Percentiles rank a stretch among this genome's conserved stretches.
Conservation (phyloP, 2,113 vertebrate species). For the Irena cyanogastra region DNA sequence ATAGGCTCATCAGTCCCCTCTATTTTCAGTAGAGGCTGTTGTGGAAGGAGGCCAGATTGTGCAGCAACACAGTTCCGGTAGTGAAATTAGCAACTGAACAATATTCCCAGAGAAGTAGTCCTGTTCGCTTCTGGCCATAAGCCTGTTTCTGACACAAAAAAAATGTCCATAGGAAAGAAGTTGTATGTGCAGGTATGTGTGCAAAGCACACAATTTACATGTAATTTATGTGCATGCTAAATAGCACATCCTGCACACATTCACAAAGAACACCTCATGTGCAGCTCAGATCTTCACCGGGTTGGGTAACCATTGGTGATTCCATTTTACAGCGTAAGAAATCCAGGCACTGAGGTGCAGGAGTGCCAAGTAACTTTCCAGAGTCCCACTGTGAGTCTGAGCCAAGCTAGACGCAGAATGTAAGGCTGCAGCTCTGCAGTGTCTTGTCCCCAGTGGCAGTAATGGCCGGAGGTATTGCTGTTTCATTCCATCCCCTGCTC, state of each 20-base stretch:
- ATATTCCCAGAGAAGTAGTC: slow-evolving; percentile 72
- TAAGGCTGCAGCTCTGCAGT: neutral
- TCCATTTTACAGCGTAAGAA: neutral
- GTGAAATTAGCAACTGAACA: slow-evolving; percentile 79
- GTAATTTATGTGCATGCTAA: neutral
- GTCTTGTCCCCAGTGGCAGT: neutral
- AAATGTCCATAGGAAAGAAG: neutral
- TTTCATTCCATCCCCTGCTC: neutral
- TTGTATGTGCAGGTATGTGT: neutral
- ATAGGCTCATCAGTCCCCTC: slow-evolving; percentile 68
- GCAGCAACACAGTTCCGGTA: slow-evolving; percentile 71
- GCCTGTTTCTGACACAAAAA: slow-evolving; percentile 50
- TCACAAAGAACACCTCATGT: neutral
- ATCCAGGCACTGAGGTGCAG: neutral
- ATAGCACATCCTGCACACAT: too few species aligned
- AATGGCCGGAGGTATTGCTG: neutral
- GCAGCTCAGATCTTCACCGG: neutral
- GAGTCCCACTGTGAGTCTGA: neutral
- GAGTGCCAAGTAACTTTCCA: slow-evolving; percentile 2
- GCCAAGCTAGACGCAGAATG: neutral
- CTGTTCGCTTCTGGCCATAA: slow-evolving; percentile 58
- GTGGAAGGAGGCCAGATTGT: slow-evolving; percentile 71
- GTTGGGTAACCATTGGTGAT: neutral
- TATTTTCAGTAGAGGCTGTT: slow-evolving; percentile 68
- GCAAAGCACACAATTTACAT: neutral